phyloP scores from a whole-genome alignment of 2,888 invertebrate species.

The Tipula unca region DNA sequence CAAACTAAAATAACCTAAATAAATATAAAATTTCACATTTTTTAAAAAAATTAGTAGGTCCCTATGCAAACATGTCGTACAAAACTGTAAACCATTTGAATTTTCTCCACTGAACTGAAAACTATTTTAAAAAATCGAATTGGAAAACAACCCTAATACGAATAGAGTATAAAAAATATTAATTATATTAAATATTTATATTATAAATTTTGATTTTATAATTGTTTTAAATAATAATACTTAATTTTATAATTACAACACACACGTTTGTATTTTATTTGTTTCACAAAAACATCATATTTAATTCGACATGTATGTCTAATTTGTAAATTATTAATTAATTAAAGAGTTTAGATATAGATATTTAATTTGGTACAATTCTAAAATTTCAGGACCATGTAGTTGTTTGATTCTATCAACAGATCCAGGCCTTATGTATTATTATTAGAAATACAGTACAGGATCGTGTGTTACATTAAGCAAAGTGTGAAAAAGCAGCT shows the following conservation, averaged over 20 bases:
- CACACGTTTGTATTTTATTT: not conserved
- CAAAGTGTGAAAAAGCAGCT: not conserved
- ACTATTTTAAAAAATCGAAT: not conserved
- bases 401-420: not conserved
- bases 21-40: not conserved
- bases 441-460: not conserved
- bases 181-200: not conserved
- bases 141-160: not conserved
- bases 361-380: not conserved
- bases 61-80: not conserved
- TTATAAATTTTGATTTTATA: not conserved
- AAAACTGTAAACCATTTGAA: not conserved
- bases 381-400: slow-evolving; percentile 3
- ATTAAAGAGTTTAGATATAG: too few species aligned
- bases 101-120: not conserved
- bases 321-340: not conserved
- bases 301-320: not conserved
- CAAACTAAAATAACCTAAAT: not conserved
- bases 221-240: not conserved
- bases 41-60: not conserved
- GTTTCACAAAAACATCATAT: not conserved
- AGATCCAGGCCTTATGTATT: not conserved
- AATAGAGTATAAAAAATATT: not conserved
- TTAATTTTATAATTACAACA: not conserved
- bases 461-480: too few species aligned